phyloP scores from a whole-genome alignment of 2,888 invertebrate species.

The Timema cristinae region DNA sequence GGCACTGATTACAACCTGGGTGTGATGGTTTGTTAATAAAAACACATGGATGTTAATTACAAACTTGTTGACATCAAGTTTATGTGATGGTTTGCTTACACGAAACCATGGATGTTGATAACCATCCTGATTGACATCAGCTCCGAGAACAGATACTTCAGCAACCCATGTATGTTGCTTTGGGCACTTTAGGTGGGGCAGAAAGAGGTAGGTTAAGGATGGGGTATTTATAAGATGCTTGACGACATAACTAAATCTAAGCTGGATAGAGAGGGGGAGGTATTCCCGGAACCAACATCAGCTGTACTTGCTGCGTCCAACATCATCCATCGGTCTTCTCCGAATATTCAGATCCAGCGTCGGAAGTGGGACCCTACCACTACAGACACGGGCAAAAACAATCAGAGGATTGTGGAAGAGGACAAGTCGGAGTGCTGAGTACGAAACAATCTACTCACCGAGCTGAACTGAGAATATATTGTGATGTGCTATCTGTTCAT shows the following conservation, averaged over 20 bases:
- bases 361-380: conserved; percentile 76
- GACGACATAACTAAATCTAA: conserved; percentile 66
- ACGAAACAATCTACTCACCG: not conserved
- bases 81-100: not conserved
- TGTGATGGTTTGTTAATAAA: no score
- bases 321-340: conserved; percentile 72
- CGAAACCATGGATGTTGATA: conserved; percentile 69
- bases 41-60: no score
- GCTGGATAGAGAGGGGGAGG: conserved; percentile 37
- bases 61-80: no score
- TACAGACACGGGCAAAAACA: conserved; percentile 86
- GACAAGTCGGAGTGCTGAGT: conserved; percentile 60
- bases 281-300: conserved; percentile 54
- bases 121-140: conserved; percentile 72
- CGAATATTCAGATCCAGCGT: conserved; percentile 68
- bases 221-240: conserved; percentile 76
- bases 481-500: conserved; percentile 4
- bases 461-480: conserved; percentile 9
- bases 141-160: conserved; percentile 85
- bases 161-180: conserved; percentile 97
- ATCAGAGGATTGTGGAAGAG: conserved; percentile 84
- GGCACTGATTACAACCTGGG: no score
- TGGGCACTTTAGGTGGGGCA: conserved; percentile 40
- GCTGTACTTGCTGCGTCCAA: conserved; percentile 78
- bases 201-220: conserved; percentile 16